These are phyloP conservation scores for Amorpha juglandis DNA, from an alignment of 2,888 invertebrate genomes.

Conservation along the genomic window DNA sequence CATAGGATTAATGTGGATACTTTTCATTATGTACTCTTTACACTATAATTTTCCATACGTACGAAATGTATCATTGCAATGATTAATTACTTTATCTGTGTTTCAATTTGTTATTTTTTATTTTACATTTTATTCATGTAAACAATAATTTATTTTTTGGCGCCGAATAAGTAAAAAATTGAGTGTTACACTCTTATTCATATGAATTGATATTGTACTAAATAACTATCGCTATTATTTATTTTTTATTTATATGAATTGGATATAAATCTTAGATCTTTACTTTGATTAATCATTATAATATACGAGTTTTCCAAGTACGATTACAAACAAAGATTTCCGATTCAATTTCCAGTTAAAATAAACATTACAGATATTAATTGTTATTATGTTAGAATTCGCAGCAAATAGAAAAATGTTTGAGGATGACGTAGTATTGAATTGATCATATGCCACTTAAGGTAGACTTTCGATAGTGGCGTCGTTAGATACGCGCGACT, in stretches of 20 bases:
- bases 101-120: background rate
- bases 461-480: too few relatives aligned
- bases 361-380: background rate
- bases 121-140: too few relatives aligned
- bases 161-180: too few relatives aligned
- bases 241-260: background rate
- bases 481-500: too few relatives aligned
- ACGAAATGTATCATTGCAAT: background rate
- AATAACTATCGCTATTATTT: background rate
- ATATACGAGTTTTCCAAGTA: background rate
- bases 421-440: too few relatives aligned
- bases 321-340: background rate
- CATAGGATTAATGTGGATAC: background rate
- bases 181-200: background rate
- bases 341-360: background rate
- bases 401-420: too few relatives aligned
- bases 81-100: background rate
- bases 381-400: too few relatives aligned
- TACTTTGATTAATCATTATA: background rate
- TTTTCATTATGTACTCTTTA: too few relatives aligned
- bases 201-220: background rate
- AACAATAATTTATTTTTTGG: too few relatives aligned
- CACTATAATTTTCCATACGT: background rate
- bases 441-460: too few relatives aligned
- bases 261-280: background rate